Evolutionary conservation across 2,113 vertebrate genomes (phyloP).

Genomic region (Indicator maculatus): DNA sequence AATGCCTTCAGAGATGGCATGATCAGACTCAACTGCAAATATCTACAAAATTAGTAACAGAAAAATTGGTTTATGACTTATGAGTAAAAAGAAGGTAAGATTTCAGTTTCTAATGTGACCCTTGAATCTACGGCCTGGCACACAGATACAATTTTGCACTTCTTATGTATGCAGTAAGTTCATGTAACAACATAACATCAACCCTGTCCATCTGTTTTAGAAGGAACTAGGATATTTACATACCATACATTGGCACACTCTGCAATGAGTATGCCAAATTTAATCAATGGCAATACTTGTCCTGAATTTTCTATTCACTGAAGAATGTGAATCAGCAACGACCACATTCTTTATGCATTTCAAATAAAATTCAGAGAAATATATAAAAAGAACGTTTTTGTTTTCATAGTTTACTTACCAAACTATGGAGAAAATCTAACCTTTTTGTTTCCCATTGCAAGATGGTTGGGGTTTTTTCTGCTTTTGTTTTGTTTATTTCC

Average conservation of each 20-base stretch:
- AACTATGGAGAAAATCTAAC: neutral
- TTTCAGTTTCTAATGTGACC: neutral
- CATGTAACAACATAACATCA: neutral
- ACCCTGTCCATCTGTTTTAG: neutral
- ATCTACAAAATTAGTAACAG: neutral
- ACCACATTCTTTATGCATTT: neutral
- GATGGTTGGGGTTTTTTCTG: neutral
- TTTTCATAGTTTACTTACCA: neutral
- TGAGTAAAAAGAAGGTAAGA: neutral
- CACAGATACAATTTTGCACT: neutral
- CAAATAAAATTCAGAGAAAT: neutral
- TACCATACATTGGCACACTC: neutral
- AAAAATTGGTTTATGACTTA: neutral
- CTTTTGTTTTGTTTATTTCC: neutral
- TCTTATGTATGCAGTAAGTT: neutral
- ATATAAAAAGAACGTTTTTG: neutral
- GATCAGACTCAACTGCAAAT: constrained; percentile 1
- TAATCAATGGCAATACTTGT: neutral
- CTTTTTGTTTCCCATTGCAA: neutral
- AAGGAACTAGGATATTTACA: neutral
- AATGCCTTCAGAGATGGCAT: neutral
- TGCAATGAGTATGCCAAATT: neutral
- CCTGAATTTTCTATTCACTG: neutral
- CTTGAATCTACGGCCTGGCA: neutral
- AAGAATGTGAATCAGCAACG: neutral